Conservation (phyloP, 2,797 vertebrate species). For the Nannoperca australis region DNA sequence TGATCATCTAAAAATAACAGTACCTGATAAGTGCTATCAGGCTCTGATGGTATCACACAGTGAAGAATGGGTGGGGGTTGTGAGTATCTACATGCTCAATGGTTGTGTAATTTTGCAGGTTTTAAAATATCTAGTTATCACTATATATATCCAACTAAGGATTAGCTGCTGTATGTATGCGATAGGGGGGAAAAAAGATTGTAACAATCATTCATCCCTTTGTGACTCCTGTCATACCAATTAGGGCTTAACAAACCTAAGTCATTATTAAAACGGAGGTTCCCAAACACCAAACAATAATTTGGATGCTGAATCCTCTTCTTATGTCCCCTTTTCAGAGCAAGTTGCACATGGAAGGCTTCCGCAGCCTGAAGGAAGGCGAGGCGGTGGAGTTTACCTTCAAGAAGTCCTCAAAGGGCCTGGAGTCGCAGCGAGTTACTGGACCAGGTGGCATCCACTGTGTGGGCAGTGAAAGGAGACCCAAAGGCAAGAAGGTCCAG, state of each 20-base stretch:
- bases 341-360: slow-evolving; percentile 98
- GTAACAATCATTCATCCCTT: neutral
- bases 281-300: neutral
- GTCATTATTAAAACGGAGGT: neutral
- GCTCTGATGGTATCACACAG: slow-evolving; percentile 49
- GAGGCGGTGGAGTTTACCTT: slow-evolving; percentile 96
- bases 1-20: slow-evolving; percentile 55
- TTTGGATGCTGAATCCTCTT: slow-evolving; percentile 5
- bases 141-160: neutral
- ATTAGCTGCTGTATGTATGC: neutral
- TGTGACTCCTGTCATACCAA: neutral
- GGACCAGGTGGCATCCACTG: slow-evolving; percentile 93
- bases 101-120: slow-evolving; percentile 3
- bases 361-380: slow-evolving; percentile 97
- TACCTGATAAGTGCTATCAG: slow-evolving; percentile 58
- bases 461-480: slow-evolving; percentile 93
- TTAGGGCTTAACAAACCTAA: neutral
- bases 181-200: neutral
- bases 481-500: slow-evolving; percentile 94
- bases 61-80: slow-evolving; percentile 37
- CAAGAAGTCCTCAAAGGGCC: slow-evolving; percentile 96
- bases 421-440: slow-evolving; percentile 94
- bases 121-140: slow-evolving; percentile 7
- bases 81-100: slow-evolving; percentile 24
- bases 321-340: slow-evolving; percentile 84